Conservation (phyloP, 2,797 vertebrate genomes). For the Philypnodon macrostomus region DNA sequence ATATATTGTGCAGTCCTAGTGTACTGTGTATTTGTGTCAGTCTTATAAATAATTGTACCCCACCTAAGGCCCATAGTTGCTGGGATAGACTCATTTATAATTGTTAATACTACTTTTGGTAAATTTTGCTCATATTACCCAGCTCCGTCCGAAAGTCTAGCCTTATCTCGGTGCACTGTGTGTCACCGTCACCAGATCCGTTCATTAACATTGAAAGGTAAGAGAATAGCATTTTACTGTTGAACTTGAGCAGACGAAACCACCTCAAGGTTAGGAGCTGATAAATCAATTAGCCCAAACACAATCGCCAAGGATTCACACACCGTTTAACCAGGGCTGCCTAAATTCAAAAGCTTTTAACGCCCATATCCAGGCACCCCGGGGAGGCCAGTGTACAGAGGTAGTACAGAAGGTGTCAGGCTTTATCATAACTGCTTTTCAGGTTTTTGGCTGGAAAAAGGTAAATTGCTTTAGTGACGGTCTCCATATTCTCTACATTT, state of each 20-base stretch:
- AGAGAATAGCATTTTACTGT: conserved; percentile 2
- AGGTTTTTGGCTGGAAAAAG: conserved; percentile 35
- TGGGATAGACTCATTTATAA: no score
- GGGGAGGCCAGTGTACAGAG: conserved; percentile 26
- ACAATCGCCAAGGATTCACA: conserved; percentile 33
- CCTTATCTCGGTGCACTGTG: neutral
- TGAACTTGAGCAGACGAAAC: conserved; percentile 7
- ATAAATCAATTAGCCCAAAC: conserved; percentile 31
- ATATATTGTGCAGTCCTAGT: no score
- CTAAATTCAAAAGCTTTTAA: conserved; percentile 51
- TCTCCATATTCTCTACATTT: no score
- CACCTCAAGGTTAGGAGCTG: conserved; percentile 25
- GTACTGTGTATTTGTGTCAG: no score
- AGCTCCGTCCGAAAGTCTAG: conserved; percentile 5
- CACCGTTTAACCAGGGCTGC: conserved; percentile 27
- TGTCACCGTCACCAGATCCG: conserved; percentile 2
- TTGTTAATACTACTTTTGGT: no score
- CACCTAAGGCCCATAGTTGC: no score
- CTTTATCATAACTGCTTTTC: conserved; percentile 38
- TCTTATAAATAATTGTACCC: no score
- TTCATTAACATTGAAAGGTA: conserved; percentile 12
- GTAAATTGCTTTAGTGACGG: no score
- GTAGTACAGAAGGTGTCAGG: conserved; percentile 37
- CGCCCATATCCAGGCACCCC: no score
- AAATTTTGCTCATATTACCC: no score